Base-by-base conservation (phyloP, 1,140 invertebrate genomes). In the Rhagoletis zephyria region DNA sequence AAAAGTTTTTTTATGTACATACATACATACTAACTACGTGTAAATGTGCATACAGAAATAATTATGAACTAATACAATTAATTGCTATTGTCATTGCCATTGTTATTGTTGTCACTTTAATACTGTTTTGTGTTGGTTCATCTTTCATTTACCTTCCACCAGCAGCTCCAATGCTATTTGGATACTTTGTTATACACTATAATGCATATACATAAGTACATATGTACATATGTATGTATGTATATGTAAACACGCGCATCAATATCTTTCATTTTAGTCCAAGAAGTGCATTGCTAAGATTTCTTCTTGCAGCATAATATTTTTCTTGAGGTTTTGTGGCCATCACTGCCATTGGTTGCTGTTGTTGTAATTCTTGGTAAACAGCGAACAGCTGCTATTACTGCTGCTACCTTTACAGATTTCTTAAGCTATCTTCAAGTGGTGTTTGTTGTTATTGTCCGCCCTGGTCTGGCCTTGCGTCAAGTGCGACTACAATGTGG, bases 331-430 rank as follows among this genome's bases (percentile, higher is more conserved):
- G n/a, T n/a, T n/a, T n/a, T n/a, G n/a, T n/a, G n/a, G n/a, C n/a
- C n/a, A n/a, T 42, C 59, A 40, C 45, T 86, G 30, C 19, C 60
- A 45, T 86, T 86, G 30, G 59, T 63, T 64, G 81, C 10, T 63
- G 85, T 60, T 63, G 85, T 61, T 86, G 85, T 86, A 56, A n/a
- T 81, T 81, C 74, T 81, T 81, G 48, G 74, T 56, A 81, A 56
- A 81, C 48, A 81, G 48, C n/a, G 48, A 81, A 56, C 74, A 81
- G 30, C 74, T 81, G 74, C 48, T 81, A n/a, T 56, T 77, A 40
- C 30, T 56, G 45, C 45, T 51, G 48, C 48, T 48, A 81, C 74
- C 56, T 10, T 81, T 81, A n/a, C 19, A 81, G 74, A 81, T 81
- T 81, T 51, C 74, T 81, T 56, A 81, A 81, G 74, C 16, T 56